These are phyloP conservation scores for Scaptomyza polygonia DNA, from an alignment of 2,888 invertebrate genomes.

Conservation along the genomic window DNA sequence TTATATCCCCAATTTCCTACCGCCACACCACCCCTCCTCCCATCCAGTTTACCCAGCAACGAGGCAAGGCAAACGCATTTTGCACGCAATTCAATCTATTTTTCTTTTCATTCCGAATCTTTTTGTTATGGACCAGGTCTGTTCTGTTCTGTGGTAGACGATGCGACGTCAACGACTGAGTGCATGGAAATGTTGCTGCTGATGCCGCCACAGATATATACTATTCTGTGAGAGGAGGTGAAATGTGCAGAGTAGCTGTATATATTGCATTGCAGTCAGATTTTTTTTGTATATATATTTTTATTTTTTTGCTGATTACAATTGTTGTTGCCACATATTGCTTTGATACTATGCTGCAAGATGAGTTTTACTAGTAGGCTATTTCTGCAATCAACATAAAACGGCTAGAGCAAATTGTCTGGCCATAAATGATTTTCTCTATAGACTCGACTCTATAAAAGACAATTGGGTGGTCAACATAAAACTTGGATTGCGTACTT, in stretches of 20 bases:
- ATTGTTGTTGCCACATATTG: conserved; percentile 58
- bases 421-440: conserved; percentile 5
- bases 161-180: conserved; percentile 21
- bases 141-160: conserved; percentile 27
- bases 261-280: conserved; percentile 9
- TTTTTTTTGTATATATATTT: conserved; percentile 21
- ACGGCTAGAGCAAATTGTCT: conserved; percentile 8
- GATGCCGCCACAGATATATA: conserved; percentile 52
- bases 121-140: conserved; percentile 52
- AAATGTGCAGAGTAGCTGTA: not conserved
- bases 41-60: conserved; percentile 20
- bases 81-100: conserved; percentile 81
- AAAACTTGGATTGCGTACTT: not conserved
- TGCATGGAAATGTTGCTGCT: conserved; percentile 54
- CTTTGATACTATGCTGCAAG: conserved; percentile 33
- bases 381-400: conserved; percentile 44
- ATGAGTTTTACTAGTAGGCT: conserved; percentile 13
- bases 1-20: not conserved
- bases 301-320: conserved; percentile 50
- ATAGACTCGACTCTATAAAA: conserved; percentile 9
- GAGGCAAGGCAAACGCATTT: conserved; percentile 72
- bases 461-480: conserved; percentile 6
- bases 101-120: conserved; percentile 66
- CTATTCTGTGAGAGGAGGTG: conserved; percentile 6
- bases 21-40: too few relatives aligned